Evolutionary conservation across 1,140 invertebrate genomes (phyloP), one percentile per base, ranked within the genome.

Genomic region (Bombus superbus): DNA sequence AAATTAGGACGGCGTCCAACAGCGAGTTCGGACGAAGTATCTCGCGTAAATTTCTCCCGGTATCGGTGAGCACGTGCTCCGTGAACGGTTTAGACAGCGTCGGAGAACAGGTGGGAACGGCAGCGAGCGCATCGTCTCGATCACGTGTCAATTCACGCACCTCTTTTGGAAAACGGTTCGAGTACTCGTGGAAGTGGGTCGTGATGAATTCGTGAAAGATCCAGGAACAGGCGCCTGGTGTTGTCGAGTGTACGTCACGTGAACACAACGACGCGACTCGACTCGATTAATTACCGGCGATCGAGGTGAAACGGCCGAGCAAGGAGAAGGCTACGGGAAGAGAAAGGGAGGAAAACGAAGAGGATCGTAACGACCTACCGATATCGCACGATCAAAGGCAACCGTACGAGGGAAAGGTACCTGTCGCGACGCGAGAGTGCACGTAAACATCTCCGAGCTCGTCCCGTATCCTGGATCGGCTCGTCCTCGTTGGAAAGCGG

Each of bases 381-480:
- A 83, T 87, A 84, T 84, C 64, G 77, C 74, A 44, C 59, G 85
- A 76, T 89, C 72, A 66, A 76, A 72, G 80, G 84, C 72, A 89
- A 75, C 53, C 86, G 77, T 80, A 66, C 72, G 78, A 89, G 87
- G 84, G 88, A 88, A 91, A 89, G 90, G 88, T 88, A 88, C 81
- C 88, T 89, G 85, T 88, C 69, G 86, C 74, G 85, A 86, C 69
- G 86, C 68, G 73, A 77, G 72, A 87, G 85, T 38, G 79, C 81
- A 64, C 86, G 78, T 85, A 77, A 78, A 82, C 69, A 71, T 86
- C 69, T 57, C 62, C 76, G 59, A 28, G 68, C 66, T 32, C 28
- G 25, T 77, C 62, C 76, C 62, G 73, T 73, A 78, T 78, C 83
- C 28, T 85, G 71, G 77, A 82, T 38, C 32, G 35, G 59, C 85